Evolutionary conservation across 1,140 invertebrate species (phyloP).

Genomic region (Saccostrea glomerata): DNA sequence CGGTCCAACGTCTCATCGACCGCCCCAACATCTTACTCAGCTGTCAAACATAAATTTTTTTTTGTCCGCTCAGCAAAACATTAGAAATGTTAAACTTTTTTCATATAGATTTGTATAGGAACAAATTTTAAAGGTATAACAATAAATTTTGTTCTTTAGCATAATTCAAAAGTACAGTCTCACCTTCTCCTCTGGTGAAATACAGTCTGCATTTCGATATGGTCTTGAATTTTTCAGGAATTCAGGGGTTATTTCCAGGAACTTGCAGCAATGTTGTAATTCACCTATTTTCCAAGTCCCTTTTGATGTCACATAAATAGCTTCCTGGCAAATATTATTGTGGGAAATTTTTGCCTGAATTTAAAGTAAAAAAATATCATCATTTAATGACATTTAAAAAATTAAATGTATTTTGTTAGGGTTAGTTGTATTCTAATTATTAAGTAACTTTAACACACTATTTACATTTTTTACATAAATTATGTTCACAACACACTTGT

Average conservation of each 20-base stretch:
- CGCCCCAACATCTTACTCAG: too few species aligned
- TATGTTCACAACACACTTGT: background rate
- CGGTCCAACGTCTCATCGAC: too few species aligned
- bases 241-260: conserved; percentile 84
- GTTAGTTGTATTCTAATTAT: background rate
- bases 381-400: too few species aligned
- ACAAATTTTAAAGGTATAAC: too few species aligned
- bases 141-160: background rate
- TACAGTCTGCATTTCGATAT: conserved; percentile 85
- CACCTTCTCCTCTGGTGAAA: conserved; percentile 86
- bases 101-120: too few species aligned
- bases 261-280: conserved; percentile 87
- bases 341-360: conserved; percentile 84
- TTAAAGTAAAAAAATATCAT: conserved; percentile 72
- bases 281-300: conserved; percentile 91
- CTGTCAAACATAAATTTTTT: too few species aligned
- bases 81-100: too few species aligned
- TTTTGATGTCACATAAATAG: conserved; percentile 89
- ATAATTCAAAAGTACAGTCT: conserved; percentile 21
- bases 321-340: conserved; percentile 88
- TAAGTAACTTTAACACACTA: background rate
- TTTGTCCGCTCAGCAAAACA: too few species aligned
- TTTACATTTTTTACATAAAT: background rate
- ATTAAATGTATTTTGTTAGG: background rate
- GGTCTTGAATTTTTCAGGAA: conserved; percentile 86